Evolutionary conservation across 2,797 vertebrate species (phyloP).

Genomic region (Pseudocheirus occidentalis): DNA sequence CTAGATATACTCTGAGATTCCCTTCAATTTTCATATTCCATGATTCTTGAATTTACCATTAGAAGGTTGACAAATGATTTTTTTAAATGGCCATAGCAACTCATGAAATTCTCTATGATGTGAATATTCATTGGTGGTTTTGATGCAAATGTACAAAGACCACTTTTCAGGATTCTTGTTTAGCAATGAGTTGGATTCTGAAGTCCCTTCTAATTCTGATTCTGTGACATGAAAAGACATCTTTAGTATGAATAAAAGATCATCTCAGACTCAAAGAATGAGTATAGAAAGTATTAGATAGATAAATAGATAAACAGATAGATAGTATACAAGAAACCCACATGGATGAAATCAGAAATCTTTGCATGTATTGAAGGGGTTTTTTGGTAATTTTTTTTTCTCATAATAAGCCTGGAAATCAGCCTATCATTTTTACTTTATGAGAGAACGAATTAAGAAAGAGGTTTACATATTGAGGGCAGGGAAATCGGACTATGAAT

Average conservation of each 20-base stretch:
- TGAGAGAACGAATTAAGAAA: neutral
- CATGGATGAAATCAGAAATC: neutral
- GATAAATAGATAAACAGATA: too few species aligned
- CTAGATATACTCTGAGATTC: neutral
- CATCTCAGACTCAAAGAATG: neutral
- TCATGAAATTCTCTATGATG: neutral
- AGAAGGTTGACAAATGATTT: neutral
- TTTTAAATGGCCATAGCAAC: neutral
- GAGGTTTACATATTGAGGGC: neutral
- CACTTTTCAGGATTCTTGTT: neutral
- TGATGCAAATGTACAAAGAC: neutral
- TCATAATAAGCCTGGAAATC: constrained; percentile 17
- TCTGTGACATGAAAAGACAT: neutral
- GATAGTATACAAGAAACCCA: neutral
- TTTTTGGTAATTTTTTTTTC: neutral
- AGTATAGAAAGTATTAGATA: neutral
- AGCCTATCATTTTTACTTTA: neutral
- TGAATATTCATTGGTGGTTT: neutral
- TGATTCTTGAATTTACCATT: neutral
- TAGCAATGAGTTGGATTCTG: neutral
- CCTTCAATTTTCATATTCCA: neutral
- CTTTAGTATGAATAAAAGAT: neutral
- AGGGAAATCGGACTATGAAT: neutral
- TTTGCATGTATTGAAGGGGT: neutral
- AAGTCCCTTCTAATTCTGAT: neutral